A percentile compares a stretch with the other conserved stretches of the same genome.
Evolutionary conservation across 2,797 vertebrate species (phyloP).

Genomic region (Microcaecilia unicolor): DNA sequence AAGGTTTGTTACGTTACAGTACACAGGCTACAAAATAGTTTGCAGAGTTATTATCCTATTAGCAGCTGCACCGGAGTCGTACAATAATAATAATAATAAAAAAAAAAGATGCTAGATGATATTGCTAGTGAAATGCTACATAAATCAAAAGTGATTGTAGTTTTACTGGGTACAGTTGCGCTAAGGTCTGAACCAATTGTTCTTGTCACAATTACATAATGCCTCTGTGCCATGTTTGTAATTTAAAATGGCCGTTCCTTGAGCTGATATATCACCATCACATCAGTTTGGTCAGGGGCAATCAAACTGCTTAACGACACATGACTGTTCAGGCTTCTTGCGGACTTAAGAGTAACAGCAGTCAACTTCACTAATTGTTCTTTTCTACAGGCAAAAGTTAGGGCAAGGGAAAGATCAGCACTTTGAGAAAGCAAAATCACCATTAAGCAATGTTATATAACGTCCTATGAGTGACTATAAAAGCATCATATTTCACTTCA

Average conservation of each 20-base stretch:
- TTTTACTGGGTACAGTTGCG: background rate
- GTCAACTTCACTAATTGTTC: constrained; percentile 39
- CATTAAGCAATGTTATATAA: too few relatives aligned
- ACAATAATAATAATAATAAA: too few relatives aligned
- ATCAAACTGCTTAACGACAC: constrained; percentile 31
- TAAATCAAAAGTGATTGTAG: constrained; percentile 11
- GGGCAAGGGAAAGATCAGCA: too few relatives aligned
- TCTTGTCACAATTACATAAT: constrained; percentile 6
- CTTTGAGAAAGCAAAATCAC: too few relatives aligned
- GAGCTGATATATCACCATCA: constrained; percentile 21
- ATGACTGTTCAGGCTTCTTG: constrained; percentile 21
- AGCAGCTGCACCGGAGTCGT: too few relatives aligned
- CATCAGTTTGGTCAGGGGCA: constrained; percentile 23
- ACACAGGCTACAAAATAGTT: too few relatives aligned
- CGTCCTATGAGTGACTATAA: too few relatives aligned
- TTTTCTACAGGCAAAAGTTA: too few relatives aligned
- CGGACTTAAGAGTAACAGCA: constrained; percentile 32
- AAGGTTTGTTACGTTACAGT: background rate
- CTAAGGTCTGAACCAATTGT: constrained; percentile 2
- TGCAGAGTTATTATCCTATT: too few relatives aligned
- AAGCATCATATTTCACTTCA: too few relatives aligned
- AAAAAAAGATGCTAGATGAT: constrained; percentile 11
- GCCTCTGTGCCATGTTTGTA: constrained; percentile 12
- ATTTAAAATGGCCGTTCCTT: constrained; percentile 10
- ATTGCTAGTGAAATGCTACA: constrained; percentile 6